A percentile compares a stretch with the other conserved stretches of the same genome.
phyloP scores from a whole-genome alignment of 35 echinoderm and acorn worm genomes.

The Ophioderma brevispina region DNA sequence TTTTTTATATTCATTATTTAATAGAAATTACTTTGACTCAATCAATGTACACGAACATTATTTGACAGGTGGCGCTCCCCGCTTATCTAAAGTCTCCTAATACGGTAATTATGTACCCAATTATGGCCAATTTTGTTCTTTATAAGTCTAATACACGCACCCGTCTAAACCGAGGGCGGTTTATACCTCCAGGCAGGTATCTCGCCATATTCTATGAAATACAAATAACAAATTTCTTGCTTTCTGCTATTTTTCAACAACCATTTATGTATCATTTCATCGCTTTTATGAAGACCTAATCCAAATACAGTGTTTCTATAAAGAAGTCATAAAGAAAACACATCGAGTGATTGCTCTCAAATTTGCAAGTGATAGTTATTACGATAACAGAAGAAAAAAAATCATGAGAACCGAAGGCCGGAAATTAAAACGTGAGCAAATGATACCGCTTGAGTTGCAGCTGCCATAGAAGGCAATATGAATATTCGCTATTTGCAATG shows the following conservation, averaged over 20 bases:
- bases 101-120: background rate
- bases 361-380: background rate
- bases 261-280: background rate
- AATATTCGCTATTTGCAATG: background rate
- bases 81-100: background rate
- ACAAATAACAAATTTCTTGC: background rate
- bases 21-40: no score
- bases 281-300: background rate
- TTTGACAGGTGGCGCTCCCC: no score
- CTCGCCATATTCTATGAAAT: background rate
- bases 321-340: background rate
- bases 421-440: background rate
- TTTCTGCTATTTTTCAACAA: background rate
- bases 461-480: background rate
- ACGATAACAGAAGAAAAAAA: background rate
- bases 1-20: no score
- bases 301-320: background rate
- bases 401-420: background rate
- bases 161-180: background rate
- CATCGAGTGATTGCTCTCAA: background rate
- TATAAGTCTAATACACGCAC: background rate
- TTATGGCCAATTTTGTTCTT: background rate
- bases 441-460: background rate
- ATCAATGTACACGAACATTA: no score
- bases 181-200: background rate